Percentiles rank a stretch among this genome's conserved stretches.
Conservation (phyloP, 2,888 invertebrate species). For the Protodeltote pygarga region DNA sequence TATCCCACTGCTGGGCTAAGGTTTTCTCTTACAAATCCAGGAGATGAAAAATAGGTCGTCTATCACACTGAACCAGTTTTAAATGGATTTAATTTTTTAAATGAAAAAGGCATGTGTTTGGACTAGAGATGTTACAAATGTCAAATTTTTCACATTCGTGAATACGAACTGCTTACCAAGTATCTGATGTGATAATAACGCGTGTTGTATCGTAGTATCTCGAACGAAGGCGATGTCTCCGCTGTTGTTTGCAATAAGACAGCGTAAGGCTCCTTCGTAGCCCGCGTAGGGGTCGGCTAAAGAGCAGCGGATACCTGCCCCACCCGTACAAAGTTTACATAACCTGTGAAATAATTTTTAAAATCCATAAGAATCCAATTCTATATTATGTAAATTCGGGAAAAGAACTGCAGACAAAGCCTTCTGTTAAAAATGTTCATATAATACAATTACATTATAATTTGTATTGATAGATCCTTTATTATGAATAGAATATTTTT, state of each 20-base stretch:
- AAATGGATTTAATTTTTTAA: too few species aligned
- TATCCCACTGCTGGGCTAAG: neutral
- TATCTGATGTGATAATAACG: constrained; percentile 86
- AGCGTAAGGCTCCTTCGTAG: constrained; percentile 96
- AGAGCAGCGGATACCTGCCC: constrained; percentile 93
- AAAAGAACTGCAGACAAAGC: too few species aligned
- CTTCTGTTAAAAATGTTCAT: too few species aligned
- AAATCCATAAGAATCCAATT: neutral
- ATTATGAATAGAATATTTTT: too few species aligned
- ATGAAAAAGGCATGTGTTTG: too few species aligned
- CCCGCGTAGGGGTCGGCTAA: constrained; percentile 96
- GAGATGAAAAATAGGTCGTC: too few species aligned
- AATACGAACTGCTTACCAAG: constrained; percentile 64
- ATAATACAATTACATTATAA: too few species aligned
- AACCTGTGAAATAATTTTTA: constrained; percentile 85
- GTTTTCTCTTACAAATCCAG: neutral
- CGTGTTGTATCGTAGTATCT: constrained; percentile 93
- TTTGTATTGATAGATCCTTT: too few species aligned
- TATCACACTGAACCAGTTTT: too few species aligned
- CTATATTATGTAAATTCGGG: neutral
- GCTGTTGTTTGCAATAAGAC: constrained; percentile 89
- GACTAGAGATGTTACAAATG: too few species aligned
- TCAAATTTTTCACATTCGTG: too few species aligned
- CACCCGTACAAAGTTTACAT: constrained; percentile 94
- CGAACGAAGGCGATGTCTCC: constrained; percentile 97